A percentile compares a stretch with the other conserved stretches of the same genome.
Conservation (phyloP, 64 coral and sea anemone genomes). For the Exaiptasia diaphana region DNA sequence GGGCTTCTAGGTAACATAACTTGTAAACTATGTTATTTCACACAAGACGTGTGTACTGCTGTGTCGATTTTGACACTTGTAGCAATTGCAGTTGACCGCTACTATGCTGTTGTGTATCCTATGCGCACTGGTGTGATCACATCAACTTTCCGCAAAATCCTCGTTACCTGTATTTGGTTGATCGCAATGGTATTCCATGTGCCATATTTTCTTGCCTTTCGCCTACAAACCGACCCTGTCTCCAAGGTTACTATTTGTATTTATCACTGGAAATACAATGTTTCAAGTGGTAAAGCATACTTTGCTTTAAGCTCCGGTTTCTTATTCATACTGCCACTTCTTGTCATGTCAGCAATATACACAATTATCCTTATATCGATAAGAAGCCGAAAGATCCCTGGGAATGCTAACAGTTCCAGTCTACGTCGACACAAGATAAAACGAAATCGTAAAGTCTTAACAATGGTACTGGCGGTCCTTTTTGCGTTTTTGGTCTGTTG, state of each 20-base stretch:
- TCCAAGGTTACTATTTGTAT: too few species aligned
- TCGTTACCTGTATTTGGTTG: conserved; percentile 31
- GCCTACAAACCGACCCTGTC: neutral
- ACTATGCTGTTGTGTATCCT: conserved; percentile 48
- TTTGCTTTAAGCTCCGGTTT: neutral
- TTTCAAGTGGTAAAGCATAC: neutral
- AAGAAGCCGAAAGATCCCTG: neutral
- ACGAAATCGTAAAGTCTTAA: neutral
- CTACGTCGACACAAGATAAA: neutral
- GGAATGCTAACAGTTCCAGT: neutral
- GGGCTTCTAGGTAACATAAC: neutral
- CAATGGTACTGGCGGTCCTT: neutral
- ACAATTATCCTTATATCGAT: neutral
- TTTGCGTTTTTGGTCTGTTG: conserved; percentile 12
- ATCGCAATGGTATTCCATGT: neutral
- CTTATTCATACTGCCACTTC: neutral
- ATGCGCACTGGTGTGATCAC: conserved; percentile 3
- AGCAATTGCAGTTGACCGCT: conserved; percentile 40
- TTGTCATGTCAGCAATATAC: neutral
- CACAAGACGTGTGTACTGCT: neutral
- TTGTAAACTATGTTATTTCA: conserved; percentile 25
- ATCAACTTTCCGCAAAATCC: neutral
- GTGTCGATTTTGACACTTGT: conserved; percentile 47
- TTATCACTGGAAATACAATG: too few species aligned
- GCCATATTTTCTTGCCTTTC: neutral